A percentile compares a stretch with the other conserved stretches of the same genome.
These are phyloP conservation scores for Arbacia lixula DNA, from an alignment of 53 echinoderm and acorn worm species.

Conservation along the genomic window DNA sequence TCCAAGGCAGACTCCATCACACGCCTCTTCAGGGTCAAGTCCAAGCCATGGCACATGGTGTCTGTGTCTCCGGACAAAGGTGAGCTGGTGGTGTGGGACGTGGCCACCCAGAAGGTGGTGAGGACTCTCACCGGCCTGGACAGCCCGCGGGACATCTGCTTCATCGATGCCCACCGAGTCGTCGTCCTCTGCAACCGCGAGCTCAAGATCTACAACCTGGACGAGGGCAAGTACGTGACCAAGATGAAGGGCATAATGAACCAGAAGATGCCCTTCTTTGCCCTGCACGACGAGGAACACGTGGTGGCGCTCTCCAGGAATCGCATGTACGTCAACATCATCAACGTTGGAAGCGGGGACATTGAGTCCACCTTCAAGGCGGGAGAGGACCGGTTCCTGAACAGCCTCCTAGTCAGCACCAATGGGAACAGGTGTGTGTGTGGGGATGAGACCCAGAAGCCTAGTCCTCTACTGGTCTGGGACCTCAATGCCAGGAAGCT, in stretches of 20 bases:
- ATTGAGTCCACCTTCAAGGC: slow-evolving; percentile 94
- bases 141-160: slow-evolving; percentile 81
- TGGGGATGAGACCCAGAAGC: slow-evolving; percentile 98
- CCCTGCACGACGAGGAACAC: slow-evolving; percentile 87
- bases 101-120: slow-evolving; percentile 79
- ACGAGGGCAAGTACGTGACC: slow-evolving; percentile 82
- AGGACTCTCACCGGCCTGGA: slow-evolving; percentile 83
- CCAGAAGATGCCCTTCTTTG: slow-evolving; percentile 88
- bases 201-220: slow-evolving; percentile 91
- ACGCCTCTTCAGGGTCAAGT: slow-evolving; percentile 72
- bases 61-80: slow-evolving; percentile 79
- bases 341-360: slow-evolving; percentile 83
- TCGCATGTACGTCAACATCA: slow-evolving; percentile 98
- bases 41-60: slow-evolving; percentile 78
- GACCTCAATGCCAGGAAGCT: slow-evolving; percentile 89
- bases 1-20: slow-evolving; percentile 57
- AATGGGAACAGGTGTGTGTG: slow-evolving; percentile 96
- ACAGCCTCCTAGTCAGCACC: slow-evolving; percentile 96
- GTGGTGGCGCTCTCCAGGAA: slow-evolving; percentile 97
- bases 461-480: slow-evolving; percentile 96
- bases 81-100: slow-evolving; percentile 88
- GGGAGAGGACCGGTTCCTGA: slow-evolving; percentile 94
- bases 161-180: slow-evolving; percentile 90
- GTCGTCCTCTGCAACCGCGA: slow-evolving; percentile 93
- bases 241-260: slow-evolving; percentile 97